Conservation (phyloP, 2,113 vertebrate genomes). For the Aleadryas rufinucha region DNA sequence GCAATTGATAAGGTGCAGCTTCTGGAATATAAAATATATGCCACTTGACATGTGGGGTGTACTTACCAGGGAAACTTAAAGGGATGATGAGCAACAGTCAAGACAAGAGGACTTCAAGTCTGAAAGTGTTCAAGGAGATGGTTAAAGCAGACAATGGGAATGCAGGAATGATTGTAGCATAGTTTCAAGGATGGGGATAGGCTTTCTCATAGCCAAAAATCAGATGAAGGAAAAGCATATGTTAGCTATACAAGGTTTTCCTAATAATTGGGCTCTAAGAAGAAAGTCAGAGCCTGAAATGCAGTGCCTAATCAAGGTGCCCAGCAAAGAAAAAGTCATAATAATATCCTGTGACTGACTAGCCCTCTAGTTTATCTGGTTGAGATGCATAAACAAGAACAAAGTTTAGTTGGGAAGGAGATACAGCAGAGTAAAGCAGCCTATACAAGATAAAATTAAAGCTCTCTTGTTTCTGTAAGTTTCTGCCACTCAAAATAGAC, state of each 20-base stretch:
- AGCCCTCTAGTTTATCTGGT: not conserved
- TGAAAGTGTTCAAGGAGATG: not conserved
- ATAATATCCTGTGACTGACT: not conserved
- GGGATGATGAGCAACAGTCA: not conserved
- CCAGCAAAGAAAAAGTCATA: not conserved
- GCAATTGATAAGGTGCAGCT: not conserved
- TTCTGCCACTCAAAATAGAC: not conserved
- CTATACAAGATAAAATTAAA: not conserved
- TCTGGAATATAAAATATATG: not conserved
- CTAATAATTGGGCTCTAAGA: not conserved
- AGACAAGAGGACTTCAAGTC: not conserved
- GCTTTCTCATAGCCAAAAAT: not conserved
- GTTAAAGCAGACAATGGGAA: not conserved
- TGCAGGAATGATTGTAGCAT: not conserved
- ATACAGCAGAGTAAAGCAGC: not conserved
- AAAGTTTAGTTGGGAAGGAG: not conserved
- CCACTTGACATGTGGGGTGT: fast-evolving
- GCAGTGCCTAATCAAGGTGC: not conserved
- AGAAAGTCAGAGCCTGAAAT: not conserved
- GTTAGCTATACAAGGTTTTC: not conserved
- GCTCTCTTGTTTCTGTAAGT: not conserved
- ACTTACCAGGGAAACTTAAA: not conserved
- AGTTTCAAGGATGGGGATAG: not conserved
- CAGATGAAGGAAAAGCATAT: not conserved
- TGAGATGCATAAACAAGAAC: not conserved